phyloP scores from a whole-genome alignment of 2,888 invertebrate genomes.

The Allophyes oxyacanthae region DNA sequence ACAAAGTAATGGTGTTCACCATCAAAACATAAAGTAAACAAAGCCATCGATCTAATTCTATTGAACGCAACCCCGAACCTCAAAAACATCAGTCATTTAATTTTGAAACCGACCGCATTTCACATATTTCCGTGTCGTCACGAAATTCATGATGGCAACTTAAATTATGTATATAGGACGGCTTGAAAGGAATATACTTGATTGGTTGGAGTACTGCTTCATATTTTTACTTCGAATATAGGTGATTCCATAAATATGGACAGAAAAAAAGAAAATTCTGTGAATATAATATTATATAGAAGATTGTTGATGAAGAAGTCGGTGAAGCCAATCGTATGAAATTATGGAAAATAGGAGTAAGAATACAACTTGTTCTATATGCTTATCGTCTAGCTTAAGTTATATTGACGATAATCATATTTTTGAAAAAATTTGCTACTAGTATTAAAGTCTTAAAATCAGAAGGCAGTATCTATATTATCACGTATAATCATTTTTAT shows the following conservation, averaged over 20 bases:
- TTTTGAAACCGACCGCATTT: constrained; percentile 58
- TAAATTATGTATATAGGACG: constrained; percentile 77
- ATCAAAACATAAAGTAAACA: constrained; percentile 14
- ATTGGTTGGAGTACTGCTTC: constrained; percentile 19
- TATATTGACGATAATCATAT: too few species aligned
- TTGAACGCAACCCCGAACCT: constrained; percentile 25
- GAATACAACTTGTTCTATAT: neutral
- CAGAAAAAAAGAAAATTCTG: neutral
- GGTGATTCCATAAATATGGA: neutral
- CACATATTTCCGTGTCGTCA: constrained; percentile 68
- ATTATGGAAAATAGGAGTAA: too few species aligned
- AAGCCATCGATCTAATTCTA: constrained; percentile 27
- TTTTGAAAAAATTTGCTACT: too few species aligned
- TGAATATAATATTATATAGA: too few species aligned
- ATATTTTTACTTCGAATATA: neutral
- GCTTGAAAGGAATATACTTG: constrained; percentile 63
- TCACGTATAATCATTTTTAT: too few species aligned
- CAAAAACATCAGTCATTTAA: constrained; percentile 51
- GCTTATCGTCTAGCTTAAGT: too few species aligned
- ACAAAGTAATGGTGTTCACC: too few species aligned
- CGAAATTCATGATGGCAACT: constrained; percentile 66
- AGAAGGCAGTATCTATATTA: too few species aligned
- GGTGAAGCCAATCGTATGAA: too few species aligned
- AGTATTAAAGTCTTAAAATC: too few species aligned
- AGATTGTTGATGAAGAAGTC: too few species aligned